phyloP scores from a whole-genome alignment of 2,888 invertebrate species.

The Selenia dentaria region DNA sequence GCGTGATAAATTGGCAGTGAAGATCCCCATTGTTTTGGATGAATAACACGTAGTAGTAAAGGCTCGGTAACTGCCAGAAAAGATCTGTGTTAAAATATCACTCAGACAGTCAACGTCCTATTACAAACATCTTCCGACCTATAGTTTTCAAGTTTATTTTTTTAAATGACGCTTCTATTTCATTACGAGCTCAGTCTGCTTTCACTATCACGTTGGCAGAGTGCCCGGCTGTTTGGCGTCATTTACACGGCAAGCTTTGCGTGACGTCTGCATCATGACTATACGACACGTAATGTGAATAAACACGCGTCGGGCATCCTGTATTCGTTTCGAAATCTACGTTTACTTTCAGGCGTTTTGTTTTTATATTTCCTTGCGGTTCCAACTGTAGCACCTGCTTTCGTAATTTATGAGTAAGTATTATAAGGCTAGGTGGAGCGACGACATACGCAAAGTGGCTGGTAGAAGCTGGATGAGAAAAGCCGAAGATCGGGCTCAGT shows the following conservation, averaged over 20 bases:
- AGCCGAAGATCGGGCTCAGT: too few relatives aligned
- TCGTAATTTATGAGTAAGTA: background rate
- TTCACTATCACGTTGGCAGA: conserved; percentile 37
- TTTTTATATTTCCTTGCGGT: conserved; percentile 1
- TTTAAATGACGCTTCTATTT: conserved; percentile 1
- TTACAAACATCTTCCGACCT: conserved; percentile 2
- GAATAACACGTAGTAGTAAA: too few relatives aligned
- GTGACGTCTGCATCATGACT: conserved; percentile 12
- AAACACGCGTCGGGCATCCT: conserved; percentile 10
- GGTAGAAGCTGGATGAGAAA: too few relatives aligned
- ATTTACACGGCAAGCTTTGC: conserved; percentile 18
- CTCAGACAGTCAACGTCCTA: conserved; percentile 15
- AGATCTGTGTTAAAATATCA: too few relatives aligned
- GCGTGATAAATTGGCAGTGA: too few relatives aligned
- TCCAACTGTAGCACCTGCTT: conserved; percentile 1
- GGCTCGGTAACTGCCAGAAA: too few relatives aligned
- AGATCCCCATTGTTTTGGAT: too few relatives aligned
- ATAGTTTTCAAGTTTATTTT: conserved; percentile 3
- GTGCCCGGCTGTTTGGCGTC: conserved; percentile 30
- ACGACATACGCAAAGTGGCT: too few relatives aligned
- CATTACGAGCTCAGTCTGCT: conserved; percentile 18
- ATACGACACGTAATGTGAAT: conserved; percentile 22
- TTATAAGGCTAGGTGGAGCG: too few relatives aligned
- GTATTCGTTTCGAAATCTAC: background rate
- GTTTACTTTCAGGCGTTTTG: background rate